Conservation (phyloP, 35 echinoderm and acorn worm genomes). For the Apostichopus parvimensis region DNA sequence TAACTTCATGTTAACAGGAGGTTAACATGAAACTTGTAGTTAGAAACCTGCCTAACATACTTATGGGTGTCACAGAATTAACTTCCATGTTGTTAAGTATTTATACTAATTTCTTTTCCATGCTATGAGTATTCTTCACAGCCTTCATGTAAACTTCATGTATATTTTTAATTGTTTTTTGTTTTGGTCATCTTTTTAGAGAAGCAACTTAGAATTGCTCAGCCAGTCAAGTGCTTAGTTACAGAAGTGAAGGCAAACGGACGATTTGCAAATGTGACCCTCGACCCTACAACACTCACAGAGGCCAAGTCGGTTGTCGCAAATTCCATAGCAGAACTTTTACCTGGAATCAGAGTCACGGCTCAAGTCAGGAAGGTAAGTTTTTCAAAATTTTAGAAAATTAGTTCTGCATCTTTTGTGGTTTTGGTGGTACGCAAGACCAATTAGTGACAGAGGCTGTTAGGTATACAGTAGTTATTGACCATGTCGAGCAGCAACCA, state of each 20-base stretch:
- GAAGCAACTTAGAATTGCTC: conserved; percentile 60
- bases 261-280: conserved; percentile 66
- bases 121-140: too few relatives aligned
- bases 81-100: too few relatives aligned
- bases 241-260: conserved; percentile 78
- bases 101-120: too few relatives aligned
- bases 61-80: too few relatives aligned
- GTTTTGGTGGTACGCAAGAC: too few relatives aligned
- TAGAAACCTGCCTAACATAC: too few relatives aligned
- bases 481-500: neutral
- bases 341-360: conserved; percentile 77
- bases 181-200: conserved; percentile 48
- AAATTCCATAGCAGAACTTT: conserved; percentile 49
- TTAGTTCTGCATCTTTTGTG: neutral
- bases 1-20: too few relatives aligned
- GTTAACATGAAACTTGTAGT: too few relatives aligned
- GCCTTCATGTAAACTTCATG: too few relatives aligned
- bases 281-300: conserved; percentile 49
- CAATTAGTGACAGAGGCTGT: neutral
- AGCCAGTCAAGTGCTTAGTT: conserved; percentile 74
- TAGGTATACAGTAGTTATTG: neutral
- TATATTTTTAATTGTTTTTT: neutral
- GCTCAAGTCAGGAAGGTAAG: conserved; percentile 68
- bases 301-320: conserved; percentile 35
- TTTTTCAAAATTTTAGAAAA: too few relatives aligned